These are phyloP conservation scores for Ceuthmochares aereus DNA, from an alignment of 2,113 vertebrate genomes.

Conservation along the genomic window DNA sequence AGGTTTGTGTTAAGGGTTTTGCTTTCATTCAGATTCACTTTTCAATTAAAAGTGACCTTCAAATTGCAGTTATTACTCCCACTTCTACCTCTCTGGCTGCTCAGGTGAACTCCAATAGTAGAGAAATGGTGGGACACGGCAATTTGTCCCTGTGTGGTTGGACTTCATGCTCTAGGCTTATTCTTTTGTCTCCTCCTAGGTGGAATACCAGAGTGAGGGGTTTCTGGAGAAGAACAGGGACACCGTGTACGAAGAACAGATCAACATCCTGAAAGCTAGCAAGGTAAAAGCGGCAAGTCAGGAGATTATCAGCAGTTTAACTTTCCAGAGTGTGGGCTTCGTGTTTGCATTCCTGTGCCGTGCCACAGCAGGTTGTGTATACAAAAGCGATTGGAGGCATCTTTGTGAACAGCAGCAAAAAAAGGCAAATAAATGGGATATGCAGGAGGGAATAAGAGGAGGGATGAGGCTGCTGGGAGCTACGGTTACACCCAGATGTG, in stretches of 20 bases:
- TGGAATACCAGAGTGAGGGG: constrained; percentile 47
- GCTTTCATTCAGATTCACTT: neutral
- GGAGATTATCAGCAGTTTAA: neutral
- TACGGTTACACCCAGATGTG: accelerated
- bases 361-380: accelerated
- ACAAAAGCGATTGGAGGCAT: neutral
- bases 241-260: constrained; percentile 44
- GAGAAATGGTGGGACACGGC: neutral
- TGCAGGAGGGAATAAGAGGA: neutral
- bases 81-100: neutral
- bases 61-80: neutral
- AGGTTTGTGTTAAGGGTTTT: neutral
- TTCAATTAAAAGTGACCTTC: neutral
- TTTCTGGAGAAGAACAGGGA: constrained; percentile 69
- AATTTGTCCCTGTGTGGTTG: neutral
- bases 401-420: neutral
- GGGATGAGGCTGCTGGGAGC: neutral
- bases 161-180: neutral
- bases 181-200: neutral
- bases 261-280: constrained; percentile 56
- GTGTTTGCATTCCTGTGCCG: accelerated
- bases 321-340: neutral
- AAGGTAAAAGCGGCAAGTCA: neutral
- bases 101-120: neutral
- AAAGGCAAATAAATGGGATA: neutral